Percentiles rank a stretch among this genome's conserved stretches.
These are phyloP conservation scores for Donacobius atricapilla DNA, from an alignment of 2,113 vertebrate species.

Conservation along the genomic window DNA sequence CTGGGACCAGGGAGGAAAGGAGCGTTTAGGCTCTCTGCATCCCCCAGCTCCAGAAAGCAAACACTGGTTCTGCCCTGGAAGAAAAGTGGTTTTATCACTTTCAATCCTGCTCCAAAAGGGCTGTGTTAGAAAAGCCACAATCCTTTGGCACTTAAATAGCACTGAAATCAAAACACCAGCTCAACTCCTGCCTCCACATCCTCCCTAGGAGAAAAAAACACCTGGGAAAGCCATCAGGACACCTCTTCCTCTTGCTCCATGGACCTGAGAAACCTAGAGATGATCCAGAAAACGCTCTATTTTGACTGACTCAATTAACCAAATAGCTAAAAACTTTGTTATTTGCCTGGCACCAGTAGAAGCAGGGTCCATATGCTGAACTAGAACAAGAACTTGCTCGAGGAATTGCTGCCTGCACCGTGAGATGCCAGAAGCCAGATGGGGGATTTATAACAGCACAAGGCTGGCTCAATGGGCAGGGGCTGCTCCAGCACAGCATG, in stretches of 20 bases:
- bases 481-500: not conserved
- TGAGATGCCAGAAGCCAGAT: constrained; percentile 52
- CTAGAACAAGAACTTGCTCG: constrained; percentile 39
- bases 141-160: not conserved
- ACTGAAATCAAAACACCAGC: not conserved
- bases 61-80: not conserved
- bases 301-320: constrained; percentile 17
- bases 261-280: not conserved
- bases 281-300: not conserved
- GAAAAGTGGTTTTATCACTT: not conserved
- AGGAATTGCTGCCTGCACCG: constrained; percentile 26
- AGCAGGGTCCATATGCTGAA: constrained; percentile 51
- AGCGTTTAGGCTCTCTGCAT: not conserved
- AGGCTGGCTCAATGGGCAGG: constrained; percentile 9
- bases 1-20: not conserved
- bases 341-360: constrained; percentile 39
- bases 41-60: not conserved
- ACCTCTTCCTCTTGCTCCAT: not conserved
- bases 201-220: not conserved
- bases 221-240: not conserved
- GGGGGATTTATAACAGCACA: constrained; percentile 25
- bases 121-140: not conserved
- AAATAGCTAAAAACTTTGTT: constrained; percentile 42
- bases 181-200: not conserved
- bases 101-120: not conserved